phyloP scores from a whole-genome alignment of 2,113 vertebrate species.

The Pluvianellus socialis region DNA sequence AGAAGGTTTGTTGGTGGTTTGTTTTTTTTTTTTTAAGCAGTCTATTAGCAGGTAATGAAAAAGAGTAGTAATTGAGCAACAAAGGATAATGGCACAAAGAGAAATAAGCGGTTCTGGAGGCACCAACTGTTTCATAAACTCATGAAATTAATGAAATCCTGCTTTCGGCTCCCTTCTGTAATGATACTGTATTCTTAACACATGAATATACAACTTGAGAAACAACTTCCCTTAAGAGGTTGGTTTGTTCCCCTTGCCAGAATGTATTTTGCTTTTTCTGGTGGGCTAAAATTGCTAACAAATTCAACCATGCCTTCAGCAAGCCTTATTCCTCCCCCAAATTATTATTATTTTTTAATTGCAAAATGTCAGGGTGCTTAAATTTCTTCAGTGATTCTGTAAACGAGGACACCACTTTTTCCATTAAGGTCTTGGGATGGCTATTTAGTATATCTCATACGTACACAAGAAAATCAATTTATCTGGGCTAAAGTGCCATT shows the following conservation, averaged over 20 bases:
- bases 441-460: neutral
- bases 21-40: neutral
- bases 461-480: neutral
- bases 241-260: neutral
- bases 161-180: neutral
- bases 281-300: neutral
- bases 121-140: neutral
- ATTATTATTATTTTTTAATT: neutral
- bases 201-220: neutral
- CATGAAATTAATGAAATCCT: neutral
- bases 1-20: neutral
- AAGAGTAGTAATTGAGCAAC: neutral
- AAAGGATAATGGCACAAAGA: neutral
- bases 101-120: neutral
- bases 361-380: neutral
- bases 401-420: neutral
- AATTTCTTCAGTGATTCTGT: neutral
- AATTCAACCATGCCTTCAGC: slow-evolving; percentile 11
- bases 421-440: neutral
- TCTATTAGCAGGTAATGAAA: neutral
- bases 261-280: neutral
- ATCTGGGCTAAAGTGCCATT: neutral
- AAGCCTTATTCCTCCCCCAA: neutral
- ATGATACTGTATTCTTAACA: neutral
- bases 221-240: neutral